Conservation (phyloP, 2,888 invertebrate genomes). For the Hetaerina titia region DNA sequence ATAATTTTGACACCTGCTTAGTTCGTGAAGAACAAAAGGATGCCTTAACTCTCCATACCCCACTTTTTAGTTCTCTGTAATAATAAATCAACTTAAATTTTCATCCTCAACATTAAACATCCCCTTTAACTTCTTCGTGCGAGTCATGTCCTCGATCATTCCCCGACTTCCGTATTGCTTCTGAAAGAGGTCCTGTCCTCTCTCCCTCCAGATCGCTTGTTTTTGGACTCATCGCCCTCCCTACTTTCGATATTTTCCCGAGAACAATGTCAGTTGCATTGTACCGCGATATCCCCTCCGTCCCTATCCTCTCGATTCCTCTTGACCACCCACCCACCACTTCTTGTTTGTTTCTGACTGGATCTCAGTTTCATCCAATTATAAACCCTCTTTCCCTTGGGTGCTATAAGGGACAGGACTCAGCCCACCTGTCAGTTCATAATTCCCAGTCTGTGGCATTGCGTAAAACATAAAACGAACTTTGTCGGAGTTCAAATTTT, state of each 20-base stretch:
- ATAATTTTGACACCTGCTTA: too few relatives aligned
- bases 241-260: neutral
- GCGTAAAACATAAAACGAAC: neutral
- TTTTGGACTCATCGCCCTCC: neutral
- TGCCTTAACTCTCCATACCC: too few relatives aligned
- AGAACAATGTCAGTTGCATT: neutral
- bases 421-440: neutral
- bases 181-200: neutral
- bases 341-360: neutral
- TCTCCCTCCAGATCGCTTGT: neutral
- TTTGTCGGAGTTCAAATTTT: neutral
- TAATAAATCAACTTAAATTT: neutral
- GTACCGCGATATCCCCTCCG: neutral
- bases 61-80: too few relatives aligned
- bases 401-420: neutral
- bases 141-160: neutral
- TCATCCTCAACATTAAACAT: neutral
- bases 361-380: slow-evolving; percentile 26
- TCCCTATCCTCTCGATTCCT: neutral
- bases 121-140: neutral
- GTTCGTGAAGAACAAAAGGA: too few relatives aligned
- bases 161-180: neutral
- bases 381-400: neutral
- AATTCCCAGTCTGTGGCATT: neutral
- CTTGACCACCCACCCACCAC: neutral